A percentile compares a stretch with the other conserved stretches of the same genome.
phyloP scores from a whole-genome alignment of 2,113 vertebrate genomes.

The Actinemys pallida region DNA sequence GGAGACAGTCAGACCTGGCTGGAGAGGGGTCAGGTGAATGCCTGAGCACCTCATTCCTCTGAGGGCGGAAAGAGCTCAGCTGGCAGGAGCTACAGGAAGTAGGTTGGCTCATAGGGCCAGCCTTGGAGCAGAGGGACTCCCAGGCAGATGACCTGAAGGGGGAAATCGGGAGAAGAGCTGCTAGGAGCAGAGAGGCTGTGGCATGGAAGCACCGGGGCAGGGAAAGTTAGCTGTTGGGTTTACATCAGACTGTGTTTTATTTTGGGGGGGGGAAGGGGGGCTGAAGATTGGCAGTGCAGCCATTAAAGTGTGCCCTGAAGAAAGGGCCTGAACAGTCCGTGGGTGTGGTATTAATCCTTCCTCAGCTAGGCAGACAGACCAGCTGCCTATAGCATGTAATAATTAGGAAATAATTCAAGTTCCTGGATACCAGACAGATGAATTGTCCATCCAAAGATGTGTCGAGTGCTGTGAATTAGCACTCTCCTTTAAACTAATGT shows the following conservation, averaged over 20 bases:
- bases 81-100: background rate
- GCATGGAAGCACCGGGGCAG: background rate
- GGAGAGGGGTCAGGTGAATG: background rate
- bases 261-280: rapidly evolving
- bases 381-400: background rate
- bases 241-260: background rate
- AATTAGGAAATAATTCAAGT: background rate
- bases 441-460: background rate
- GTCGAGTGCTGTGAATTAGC: conserved; percentile 17
- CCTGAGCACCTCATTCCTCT: background rate
- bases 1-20: background rate
- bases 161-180: background rate
- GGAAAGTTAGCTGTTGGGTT: background rate
- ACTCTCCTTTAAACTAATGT: background rate
- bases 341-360: background rate
- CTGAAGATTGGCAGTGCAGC: background rate
- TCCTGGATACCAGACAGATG: background rate
- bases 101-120: background rate
- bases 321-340: background rate
- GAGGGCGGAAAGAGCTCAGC: background rate
- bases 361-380: background rate
- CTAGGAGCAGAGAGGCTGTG: background rate
- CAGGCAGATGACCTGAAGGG: background rate
- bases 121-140: background rate
- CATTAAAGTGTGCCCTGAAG: background rate